phyloP scores from a whole-genome alignment of 2,888 invertebrate species.

The Agrenia bidenticulata region DNA sequence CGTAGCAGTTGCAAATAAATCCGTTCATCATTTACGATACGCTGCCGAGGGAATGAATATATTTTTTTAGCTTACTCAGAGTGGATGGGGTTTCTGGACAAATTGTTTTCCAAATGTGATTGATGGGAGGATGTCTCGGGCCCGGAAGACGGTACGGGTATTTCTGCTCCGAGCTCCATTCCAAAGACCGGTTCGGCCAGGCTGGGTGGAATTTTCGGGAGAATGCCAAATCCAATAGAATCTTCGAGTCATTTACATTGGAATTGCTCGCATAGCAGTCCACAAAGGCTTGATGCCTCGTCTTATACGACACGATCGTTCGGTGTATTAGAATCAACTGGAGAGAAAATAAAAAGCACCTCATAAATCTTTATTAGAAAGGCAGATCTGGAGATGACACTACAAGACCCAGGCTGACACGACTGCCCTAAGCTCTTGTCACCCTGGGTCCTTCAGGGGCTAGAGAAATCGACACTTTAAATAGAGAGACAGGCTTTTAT shows the following conservation, averaged over 20 bases:
- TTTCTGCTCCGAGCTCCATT: constrained; percentile 35
- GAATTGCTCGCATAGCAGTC: constrained; percentile 39
- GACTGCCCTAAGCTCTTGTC: too few relatives aligned
- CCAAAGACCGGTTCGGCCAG: constrained; percentile 27
- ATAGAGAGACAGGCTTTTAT: too few relatives aligned
- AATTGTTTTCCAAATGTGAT: constrained; percentile 37
- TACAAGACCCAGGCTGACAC: too few relatives aligned
- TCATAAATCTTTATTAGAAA: too few relatives aligned
- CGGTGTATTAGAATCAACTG: constrained; percentile 49
- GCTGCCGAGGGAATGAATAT: too few relatives aligned
- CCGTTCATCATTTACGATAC: too few relatives aligned
- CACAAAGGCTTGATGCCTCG: constrained; percentile 41
- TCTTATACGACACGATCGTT: constrained; percentile 47
- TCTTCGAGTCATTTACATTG: constrained; percentile 36
- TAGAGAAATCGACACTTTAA: too few relatives aligned
- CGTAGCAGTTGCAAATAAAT: too few relatives aligned
- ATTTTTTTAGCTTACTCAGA: constrained; percentile 37
- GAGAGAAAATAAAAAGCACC: too few relatives aligned
- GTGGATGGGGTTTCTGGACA: constrained; percentile 38
- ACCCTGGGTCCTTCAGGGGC: too few relatives aligned
- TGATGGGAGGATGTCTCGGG: constrained; percentile 11
- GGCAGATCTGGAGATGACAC: too few relatives aligned
- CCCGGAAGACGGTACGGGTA: constrained; percentile 42
- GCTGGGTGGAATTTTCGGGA: constrained; percentile 41
- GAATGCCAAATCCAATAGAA: constrained; percentile 42